Evolutionary conservation across 2,888 invertebrate genomes (phyloP).

Genomic region (Dolichomitus sp.): DNA sequence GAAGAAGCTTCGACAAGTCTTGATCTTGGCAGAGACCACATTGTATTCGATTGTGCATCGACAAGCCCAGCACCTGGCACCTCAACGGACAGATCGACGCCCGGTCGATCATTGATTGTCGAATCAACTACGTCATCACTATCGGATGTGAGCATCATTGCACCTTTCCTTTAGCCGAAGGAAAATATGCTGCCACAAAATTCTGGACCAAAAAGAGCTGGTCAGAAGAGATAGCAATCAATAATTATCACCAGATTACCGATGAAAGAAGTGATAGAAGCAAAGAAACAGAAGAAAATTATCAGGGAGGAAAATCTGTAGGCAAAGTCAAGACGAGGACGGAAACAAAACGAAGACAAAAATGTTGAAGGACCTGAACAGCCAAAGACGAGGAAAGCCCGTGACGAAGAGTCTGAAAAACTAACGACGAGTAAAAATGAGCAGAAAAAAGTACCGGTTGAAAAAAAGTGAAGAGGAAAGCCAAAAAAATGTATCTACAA

Average conservation of each 20-base stretch:
- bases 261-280: constrained; percentile 3
- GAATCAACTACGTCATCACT: background rate
- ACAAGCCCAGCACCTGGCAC: background rate
- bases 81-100: background rate
- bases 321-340: background rate
- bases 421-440: too few relatives aligned
- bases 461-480: background rate
- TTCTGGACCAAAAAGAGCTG: background rate
- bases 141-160: background rate
- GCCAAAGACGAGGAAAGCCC: background rate
- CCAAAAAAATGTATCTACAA: background rate
- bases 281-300: background rate
- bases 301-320: background rate
- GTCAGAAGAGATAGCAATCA: background rate
- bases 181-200: background rate
- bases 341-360: background rate
- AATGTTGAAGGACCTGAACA: background rate
- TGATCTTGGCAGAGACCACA: background rate
- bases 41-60: background rate
- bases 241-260: constrained; percentile 1
- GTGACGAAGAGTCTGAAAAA: too few relatives aligned
- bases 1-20: background rate
- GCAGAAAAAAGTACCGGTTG: background rate
- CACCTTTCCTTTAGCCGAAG: background rate
- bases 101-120: background rate